Conservation (phyloP, 2,113 vertebrate genomes). For the Oreocharis arfaki region DNA sequence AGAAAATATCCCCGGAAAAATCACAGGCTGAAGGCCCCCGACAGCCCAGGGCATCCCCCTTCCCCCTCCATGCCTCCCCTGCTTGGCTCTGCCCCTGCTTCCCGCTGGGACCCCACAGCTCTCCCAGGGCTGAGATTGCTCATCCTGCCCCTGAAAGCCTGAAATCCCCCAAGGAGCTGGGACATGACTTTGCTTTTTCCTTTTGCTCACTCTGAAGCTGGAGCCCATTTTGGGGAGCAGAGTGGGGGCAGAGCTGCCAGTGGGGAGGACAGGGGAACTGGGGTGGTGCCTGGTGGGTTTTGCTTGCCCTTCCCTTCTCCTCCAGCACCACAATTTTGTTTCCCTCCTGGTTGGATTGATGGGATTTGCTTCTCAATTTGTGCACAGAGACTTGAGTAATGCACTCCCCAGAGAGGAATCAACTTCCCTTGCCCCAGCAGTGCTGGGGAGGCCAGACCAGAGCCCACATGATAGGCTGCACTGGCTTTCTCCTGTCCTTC, state of each 20-base stretch:
- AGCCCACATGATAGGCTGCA: not conserved
- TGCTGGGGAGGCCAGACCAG: not conserved
- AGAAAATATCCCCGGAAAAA: not conserved
- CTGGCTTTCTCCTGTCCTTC: not conserved
- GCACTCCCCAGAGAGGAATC: not conserved
- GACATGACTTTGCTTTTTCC: not conserved
- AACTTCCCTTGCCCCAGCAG: not conserved
- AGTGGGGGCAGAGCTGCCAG: not conserved
- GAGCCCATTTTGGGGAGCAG: not conserved
- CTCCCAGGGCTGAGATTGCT: not conserved
- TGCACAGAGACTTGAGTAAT: not conserved
- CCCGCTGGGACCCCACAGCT: not conserved
- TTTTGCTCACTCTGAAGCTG: accelerated
- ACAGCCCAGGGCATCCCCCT: not conserved
- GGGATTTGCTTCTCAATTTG: not conserved
- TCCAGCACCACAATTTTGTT: not conserved
- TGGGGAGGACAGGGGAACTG: not conserved
- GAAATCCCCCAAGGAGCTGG: not conserved
- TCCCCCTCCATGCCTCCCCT: too few species aligned
- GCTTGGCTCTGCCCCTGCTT: accelerated
- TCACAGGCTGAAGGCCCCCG: accelerated
- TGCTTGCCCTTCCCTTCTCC: not conserved
- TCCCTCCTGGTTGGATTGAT: not conserved
- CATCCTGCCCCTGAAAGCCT: not conserved
- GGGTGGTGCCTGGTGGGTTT: not conserved